Evolutionary conservation across 2,113 vertebrate species (phyloP), one percentile per base, ranked within the genome.

Genomic region (Nanger granti): DNA sequence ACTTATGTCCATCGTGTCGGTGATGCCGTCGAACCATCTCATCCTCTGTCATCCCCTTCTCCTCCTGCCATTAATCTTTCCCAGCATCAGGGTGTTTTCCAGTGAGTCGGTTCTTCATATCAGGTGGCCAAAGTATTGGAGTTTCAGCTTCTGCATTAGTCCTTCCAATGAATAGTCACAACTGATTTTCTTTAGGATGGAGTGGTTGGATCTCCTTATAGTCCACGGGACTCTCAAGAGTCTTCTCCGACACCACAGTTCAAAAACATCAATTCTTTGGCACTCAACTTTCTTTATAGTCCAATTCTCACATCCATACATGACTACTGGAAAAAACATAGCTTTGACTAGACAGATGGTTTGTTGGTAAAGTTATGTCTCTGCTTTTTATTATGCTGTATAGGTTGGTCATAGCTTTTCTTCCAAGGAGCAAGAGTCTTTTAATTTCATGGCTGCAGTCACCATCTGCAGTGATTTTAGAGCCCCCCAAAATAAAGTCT

Each of bases 1-100:
- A 73, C n/a, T 37, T 20, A 11, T 37, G 66, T 22, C 9, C 10
- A 73, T 73, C 1, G 0, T 37, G 20, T 73, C 2, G 1, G 20
- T 73, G 10, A 73, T 41, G 20, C 18, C n/a, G 22, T 41, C 2
- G 0, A 73, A 41, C 69, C 10, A 24, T 41, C 20, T 73, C n/a
- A 41, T 41, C 10, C 4, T 73, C n/a, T 12, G 69, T 73, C n/a
- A 12, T 41, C 20, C n/a, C 10, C n/a, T 73, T 73, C n/a, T 24
- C 69, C 69, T 37, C 69, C n/a, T 24, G n/a, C 69, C 69, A 24
- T 41, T 22, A 73, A 41, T 73, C 20, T 41, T 41, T 73, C n/a
- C n/a, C n/a, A 41, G 69, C 69, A 73, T 73, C 69, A 73, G 20
- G 20, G 69, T 73, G 20, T 73, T 73, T 73, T 73, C n/a, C 10